Evolutionary conservation across 1,140 invertebrate genomes (phyloP).

Genomic region (Gonioctena quinquepunctata): DNA sequence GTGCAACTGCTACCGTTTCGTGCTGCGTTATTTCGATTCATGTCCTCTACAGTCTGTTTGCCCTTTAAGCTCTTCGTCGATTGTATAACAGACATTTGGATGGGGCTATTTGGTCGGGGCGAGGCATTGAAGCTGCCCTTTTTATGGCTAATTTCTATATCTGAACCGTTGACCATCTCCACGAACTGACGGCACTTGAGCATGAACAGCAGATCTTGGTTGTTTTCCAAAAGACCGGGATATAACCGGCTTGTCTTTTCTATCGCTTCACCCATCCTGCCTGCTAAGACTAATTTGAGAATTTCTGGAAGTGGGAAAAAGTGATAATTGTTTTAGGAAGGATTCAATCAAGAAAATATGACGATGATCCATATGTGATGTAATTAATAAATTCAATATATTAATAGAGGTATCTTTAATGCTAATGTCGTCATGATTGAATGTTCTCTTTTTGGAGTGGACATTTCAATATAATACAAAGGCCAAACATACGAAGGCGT

Average conservation of each 20-base stretch:
- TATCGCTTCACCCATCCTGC: constrained; percentile 94
- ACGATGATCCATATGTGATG: no score
- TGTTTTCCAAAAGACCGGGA: constrained; percentile 86
- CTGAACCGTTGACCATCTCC: constrained; percentile 88
- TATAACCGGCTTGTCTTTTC: constrained; percentile 86
- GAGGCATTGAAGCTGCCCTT: constrained; percentile 51
- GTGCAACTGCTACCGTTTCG: constrained; percentile 57
- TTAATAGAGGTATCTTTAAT: no score
- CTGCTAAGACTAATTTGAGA: constrained; percentile 87
- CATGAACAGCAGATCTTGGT: constrained; percentile 90
- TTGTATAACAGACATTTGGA: constrained; percentile 75
- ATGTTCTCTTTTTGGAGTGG: no score
- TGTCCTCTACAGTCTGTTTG: constrained; percentile 54
- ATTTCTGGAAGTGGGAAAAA: constrained; percentile 79
- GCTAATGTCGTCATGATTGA: no score
- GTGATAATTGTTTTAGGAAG: no score
- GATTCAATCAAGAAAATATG: no score
- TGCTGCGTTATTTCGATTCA: constrained; percentile 61
- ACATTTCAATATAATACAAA: no score
- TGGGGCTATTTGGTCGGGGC: constrained; percentile 56
- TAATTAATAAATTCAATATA: no score
- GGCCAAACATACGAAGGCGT: no score
- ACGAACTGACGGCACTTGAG: constrained; percentile 97
- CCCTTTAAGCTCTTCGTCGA: constrained; percentile 68
- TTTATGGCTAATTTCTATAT: constrained; percentile 66